Conservation (phyloP, 92 coral and sea anemone species). For the Ricordea florida region DNA sequence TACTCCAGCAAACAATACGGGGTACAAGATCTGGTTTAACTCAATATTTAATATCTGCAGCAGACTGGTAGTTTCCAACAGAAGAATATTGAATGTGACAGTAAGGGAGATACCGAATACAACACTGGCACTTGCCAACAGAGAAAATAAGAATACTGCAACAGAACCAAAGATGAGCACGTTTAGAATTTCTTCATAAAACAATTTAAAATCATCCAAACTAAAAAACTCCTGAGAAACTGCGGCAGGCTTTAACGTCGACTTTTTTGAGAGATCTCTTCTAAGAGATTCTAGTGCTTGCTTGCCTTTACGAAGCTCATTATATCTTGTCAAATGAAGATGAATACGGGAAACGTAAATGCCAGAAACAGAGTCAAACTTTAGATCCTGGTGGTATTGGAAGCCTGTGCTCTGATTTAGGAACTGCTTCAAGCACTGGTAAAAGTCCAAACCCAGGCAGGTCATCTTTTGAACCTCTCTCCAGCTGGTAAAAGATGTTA, state of each 20-base stretch:
- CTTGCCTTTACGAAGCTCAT: not conserved
- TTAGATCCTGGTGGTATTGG: too few species aligned
- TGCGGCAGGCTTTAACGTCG: not conserved
- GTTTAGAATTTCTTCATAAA: not conserved
- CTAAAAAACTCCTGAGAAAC: not conserved
- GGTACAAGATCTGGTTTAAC: too few species aligned
- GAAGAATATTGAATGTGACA: not conserved
- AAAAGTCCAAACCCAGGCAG: too few species aligned
- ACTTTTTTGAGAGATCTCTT: not conserved
- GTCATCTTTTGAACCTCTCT: too few species aligned
- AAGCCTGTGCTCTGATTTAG: too few species aligned
- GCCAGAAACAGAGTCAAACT: too few species aligned
- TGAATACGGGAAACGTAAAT: slow-evolving; percentile 46
- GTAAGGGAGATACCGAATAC: not conserved
- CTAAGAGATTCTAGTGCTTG: not conserved
- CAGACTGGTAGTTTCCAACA: too few species aligned
- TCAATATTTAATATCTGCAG: too few species aligned
- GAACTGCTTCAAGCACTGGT: too few species aligned
- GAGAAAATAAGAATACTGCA: not conserved
- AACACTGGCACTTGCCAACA: slow-evolving; percentile 1
- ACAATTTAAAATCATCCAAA: slow-evolving; percentile 14
- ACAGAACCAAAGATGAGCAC: not conserved
- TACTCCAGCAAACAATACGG: too few species aligned
- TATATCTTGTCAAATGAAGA: not conserved
- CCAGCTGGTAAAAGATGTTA: too few species aligned